phyloP scores from a whole-genome alignment of 2,888 invertebrate species.

The Cryptocephalus primarius region DNA sequence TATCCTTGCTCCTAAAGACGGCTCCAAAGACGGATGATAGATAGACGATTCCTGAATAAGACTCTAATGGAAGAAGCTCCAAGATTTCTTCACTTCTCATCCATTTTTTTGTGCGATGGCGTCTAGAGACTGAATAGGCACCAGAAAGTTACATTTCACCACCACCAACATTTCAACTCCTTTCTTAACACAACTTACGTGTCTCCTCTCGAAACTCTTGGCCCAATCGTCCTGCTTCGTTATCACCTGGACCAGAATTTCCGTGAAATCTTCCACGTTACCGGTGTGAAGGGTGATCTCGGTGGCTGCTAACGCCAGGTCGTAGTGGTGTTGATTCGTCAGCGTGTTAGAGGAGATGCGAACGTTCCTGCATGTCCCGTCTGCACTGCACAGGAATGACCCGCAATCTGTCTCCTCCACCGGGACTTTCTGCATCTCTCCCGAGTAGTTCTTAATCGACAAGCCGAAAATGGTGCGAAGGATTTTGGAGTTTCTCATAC shows the following conservation, averaged over 20 bases:
- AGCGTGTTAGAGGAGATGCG: constrained; percentile 17
- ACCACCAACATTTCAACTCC: too few species aligned
- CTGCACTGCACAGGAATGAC: constrained; percentile 61
- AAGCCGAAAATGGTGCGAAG: constrained; percentile 46
- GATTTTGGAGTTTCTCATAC: constrained; percentile 60
- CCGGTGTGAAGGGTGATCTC: constrained; percentile 53
- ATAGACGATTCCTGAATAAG: too few species aligned
- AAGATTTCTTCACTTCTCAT: too few species aligned
- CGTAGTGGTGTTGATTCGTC: constrained; percentile 33
- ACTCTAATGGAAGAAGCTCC: too few species aligned
- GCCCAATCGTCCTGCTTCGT: constrained; percentile 52
- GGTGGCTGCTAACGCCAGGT: constrained; percentile 52
- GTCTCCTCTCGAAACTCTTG: constrained; percentile 61
- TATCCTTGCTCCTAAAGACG: too few species aligned
- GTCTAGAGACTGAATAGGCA: too few species aligned
- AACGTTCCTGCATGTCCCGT: constrained; percentile 39
- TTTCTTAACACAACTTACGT: too few species aligned
- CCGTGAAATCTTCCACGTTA: constrained; percentile 51
- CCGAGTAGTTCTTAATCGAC: constrained; percentile 26
- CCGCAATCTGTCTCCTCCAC: constrained; percentile 39
- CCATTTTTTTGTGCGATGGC: too few species aligned
- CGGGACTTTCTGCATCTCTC: constrained; percentile 12
- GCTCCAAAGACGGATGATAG: too few species aligned
- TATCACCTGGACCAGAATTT: constrained; percentile 51
- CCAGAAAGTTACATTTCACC: too few species aligned